Percentiles rank a stretch among this genome's conserved stretches.
Conservation (phyloP, 2,888 invertebrate genomes). For the Syrphus vitripennis region DNA sequence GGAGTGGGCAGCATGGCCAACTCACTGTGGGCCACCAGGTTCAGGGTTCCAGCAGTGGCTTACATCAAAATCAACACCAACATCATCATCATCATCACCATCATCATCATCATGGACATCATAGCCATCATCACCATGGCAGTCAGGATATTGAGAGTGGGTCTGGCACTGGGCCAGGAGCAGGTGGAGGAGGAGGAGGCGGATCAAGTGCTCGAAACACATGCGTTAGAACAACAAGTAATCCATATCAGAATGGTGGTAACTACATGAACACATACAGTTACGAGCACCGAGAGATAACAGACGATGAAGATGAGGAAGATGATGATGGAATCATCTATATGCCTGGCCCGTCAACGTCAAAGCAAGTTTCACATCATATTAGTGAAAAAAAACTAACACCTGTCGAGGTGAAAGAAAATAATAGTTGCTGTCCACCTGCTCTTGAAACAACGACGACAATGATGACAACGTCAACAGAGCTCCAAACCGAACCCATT, state of each 20-base stretch:
- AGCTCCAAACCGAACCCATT: slow-evolving; percentile 60
- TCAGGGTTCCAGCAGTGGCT: slow-evolving; percentile 64
- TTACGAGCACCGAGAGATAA: slow-evolving; percentile 67
- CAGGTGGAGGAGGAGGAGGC: slow-evolving; percentile 74
- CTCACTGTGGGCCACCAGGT: slow-evolving; percentile 68
- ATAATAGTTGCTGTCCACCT: slow-evolving; percentile 16
- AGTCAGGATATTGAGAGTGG: slow-evolving; percentile 65
- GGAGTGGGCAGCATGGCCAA: slow-evolving; percentile 76
- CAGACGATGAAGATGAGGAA: slow-evolving; percentile 76
- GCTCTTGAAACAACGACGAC: slow-evolving; percentile 12
- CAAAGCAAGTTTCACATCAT: slow-evolving; percentile 51
- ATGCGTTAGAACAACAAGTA: slow-evolving; percentile 76
- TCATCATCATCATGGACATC: slow-evolving; percentile 58
- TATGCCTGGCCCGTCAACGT: slow-evolving; percentile 75
- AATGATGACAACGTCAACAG: slow-evolving; percentile 20
- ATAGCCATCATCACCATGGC: slow-evolving; percentile 51
- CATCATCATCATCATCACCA: slow-evolving; percentile 58
- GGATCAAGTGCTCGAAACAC: slow-evolving; percentile 74
- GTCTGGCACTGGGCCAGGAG: slow-evolving; percentile 72
- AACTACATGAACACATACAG: slow-evolving; percentile 77
- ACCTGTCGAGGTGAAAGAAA: slow-evolving; percentile 31
- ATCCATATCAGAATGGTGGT: slow-evolving; percentile 79
- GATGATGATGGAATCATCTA: slow-evolving; percentile 78
- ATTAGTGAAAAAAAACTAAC: slow-evolving; percentile 63
- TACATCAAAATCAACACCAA: slow-evolving; percentile 69